A percentile compares a stretch with the other conserved stretches of the same genome.
Conservation (phyloP, 2,888 invertebrate genomes). For the Dendrolimus pini region DNA sequence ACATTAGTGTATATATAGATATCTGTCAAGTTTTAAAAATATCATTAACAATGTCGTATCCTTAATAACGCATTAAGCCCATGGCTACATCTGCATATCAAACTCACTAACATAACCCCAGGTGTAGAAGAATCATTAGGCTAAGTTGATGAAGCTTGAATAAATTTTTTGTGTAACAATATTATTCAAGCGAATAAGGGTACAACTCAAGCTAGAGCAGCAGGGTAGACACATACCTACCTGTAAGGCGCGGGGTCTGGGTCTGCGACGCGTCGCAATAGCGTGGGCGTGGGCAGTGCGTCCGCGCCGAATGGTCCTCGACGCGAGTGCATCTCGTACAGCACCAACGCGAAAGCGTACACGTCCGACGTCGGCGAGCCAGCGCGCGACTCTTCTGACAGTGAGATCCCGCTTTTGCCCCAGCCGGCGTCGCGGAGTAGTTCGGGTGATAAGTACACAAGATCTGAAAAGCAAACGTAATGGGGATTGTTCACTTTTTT, state of each 20-base stretch:
- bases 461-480: slow-evolving; percentile 59
- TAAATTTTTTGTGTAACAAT: too few relatives aligned
- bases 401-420: slow-evolving; percentile 43
- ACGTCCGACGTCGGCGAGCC: slow-evolving; percentile 88
- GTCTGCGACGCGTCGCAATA: slow-evolving; percentile 77
- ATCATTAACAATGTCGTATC: too few relatives aligned
- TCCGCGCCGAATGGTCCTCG: slow-evolving; percentile 90
- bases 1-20: too few relatives aligned
- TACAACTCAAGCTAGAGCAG: not conserved
- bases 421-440: slow-evolving; percentile 76
- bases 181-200: too few relatives aligned
- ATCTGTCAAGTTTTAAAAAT: too few relatives aligned
- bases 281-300: slow-evolving; percentile 79
- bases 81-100: too few relatives aligned
- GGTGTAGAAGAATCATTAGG: too few relatives aligned
- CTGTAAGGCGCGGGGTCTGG: slow-evolving; percentile 73
- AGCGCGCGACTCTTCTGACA: slow-evolving; percentile 41
- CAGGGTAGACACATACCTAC: slow-evolving; percentile 65
- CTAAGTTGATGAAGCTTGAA: too few relatives aligned
- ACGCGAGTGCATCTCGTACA: slow-evolving; percentile 92
- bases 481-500: too few relatives aligned
- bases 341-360: slow-evolving; percentile 90
- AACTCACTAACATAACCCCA: too few relatives aligned
- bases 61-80: too few relatives aligned
- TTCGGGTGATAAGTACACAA: slow-evolving; percentile 90